Evolutionary conservation across 2,888 invertebrate genomes (phyloP), one percentile per base, ranked within the genome.

Genomic region (Patella caerulea): DNA sequence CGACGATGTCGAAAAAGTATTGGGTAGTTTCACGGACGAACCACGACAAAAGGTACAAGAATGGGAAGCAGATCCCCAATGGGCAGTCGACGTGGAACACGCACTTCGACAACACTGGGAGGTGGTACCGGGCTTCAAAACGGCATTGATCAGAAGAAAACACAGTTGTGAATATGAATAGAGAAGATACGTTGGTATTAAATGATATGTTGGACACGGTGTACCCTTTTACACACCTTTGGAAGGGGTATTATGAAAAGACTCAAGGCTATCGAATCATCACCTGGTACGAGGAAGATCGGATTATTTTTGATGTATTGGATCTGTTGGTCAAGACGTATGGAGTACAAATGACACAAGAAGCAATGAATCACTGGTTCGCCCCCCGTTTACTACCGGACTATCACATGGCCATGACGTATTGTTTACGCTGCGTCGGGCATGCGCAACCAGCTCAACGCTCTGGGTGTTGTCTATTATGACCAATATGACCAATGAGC

Each of bases 401-500:
- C 14, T 56, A 15, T 15, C 56, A 56, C 56, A 56, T 56, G 14
- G 14, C 56, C 17, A 15, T 56, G 14, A 56, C 34, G 34, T 34
- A 34, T 34, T 34, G 34, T 34, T 34, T 34, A 34, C 34, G 34
- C 34, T 34, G 34, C 34, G 34, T 34, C 34, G 34, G 34, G 2
- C 34, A 34, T 34, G 34, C 34, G 34, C 34, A 34, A 34, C 34
- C 34, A 34, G 34, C 34, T 34, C 34, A 34, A 34, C 34, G 17
- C 56, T 14, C 56, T 14, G 14, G 56, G 15, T 56, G 14, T 56
- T 56, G 14, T 15, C 56, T 56, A 14, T 56, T 24, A 24, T 24
- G 56, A 56, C n/a, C n/a, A n/a, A n/a, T n/a, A n/a, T n/a, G n/a
- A n/a, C 56, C 56, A 56, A 56, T 56, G 17, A 56, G 56, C 56